These are phyloP conservation scores for Lamprotornis superbus DNA, from an alignment of 2,113 vertebrate genomes.

Conservation along the genomic window DNA sequence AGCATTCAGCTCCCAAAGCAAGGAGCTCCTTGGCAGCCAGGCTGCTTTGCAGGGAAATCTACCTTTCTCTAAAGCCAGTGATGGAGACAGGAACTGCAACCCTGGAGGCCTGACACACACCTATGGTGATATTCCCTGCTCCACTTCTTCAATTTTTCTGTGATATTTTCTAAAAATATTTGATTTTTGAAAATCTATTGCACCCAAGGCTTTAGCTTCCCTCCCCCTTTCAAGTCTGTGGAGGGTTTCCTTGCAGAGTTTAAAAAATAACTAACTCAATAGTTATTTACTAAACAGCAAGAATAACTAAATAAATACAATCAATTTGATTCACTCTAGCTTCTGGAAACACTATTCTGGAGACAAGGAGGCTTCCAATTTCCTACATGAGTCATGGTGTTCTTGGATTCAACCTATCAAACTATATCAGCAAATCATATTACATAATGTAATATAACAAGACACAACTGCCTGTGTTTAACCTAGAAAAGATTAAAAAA, in stretches of 20 bases:
- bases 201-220: background rate
- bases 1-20: background rate
- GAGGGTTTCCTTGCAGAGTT: background rate
- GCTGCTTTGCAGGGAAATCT: background rate
- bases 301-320: slow-evolving; percentile 10
- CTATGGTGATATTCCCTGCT: background rate
- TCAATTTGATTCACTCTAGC: slow-evolving; percentile 37
- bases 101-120: background rate
- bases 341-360: slow-evolving; percentile 2
- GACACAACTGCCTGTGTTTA: slow-evolving; percentile 59
- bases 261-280: background rate
- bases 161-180: background rate
- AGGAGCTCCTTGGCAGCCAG: slow-evolving; percentile 1
- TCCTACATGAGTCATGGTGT: slow-evolving; percentile 62
- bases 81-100: background rate
- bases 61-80: background rate
- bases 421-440: slow-evolving; percentile 54
- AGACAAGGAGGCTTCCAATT: slow-evolving; percentile 42
- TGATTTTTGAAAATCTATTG: background rate
- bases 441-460: slow-evolving; percentile 56
- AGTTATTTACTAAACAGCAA: slow-evolving; percentile 22
- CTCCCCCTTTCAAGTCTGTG: background rate
- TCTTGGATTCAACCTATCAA: slow-evolving; percentile 60
- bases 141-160: background rate
- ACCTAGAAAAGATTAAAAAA: slow-evolving; percentile 60